These are phyloP conservation scores for Apamea epomidion DNA, from an alignment of 2,888 invertebrate species.

Conservation along the genomic window DNA sequence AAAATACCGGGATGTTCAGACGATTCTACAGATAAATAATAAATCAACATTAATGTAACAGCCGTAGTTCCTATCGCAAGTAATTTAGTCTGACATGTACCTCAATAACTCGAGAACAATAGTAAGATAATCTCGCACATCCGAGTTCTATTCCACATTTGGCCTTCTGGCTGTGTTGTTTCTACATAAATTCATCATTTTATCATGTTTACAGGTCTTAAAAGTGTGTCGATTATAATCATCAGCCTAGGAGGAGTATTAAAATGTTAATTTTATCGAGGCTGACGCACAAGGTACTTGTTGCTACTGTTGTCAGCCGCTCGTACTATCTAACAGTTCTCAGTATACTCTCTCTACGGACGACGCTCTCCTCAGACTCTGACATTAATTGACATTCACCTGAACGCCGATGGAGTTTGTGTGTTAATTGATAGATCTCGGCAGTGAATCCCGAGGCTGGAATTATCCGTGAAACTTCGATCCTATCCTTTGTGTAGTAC, in stretches of 20 bases:
- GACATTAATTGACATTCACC: slow-evolving; percentile 86
- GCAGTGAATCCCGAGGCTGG: slow-evolving; percentile 71
- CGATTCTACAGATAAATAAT: slow-evolving; percentile 18
- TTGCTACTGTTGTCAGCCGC: slow-evolving; percentile 63
- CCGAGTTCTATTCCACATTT: slow-evolving; percentile 56
- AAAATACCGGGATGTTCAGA: slow-evolving; percentile 1
- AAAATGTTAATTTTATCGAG: slow-evolving; percentile 55
- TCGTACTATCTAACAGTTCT: slow-evolving; percentile 66
- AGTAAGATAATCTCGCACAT: slow-evolving; percentile 61
- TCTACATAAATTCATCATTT: slow-evolving; percentile 55
- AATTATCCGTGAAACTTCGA: slow-evolving; percentile 67
- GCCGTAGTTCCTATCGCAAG: slow-evolving; percentile 43
- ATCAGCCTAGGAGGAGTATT: slow-evolving; percentile 42
- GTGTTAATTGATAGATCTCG: slow-evolving; percentile 86
- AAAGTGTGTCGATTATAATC: slow-evolving; percentile 52
- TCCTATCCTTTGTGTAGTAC: slow-evolving; percentile 34
- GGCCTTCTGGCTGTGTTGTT: slow-evolving; percentile 52
- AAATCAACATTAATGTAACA: slow-evolving; percentile 35
- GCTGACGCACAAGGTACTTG: slow-evolving; percentile 58
- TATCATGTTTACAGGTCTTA: slow-evolving; percentile 55
- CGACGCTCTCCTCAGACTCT: slow-evolving; percentile 73
- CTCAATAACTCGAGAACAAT: slow-evolving; percentile 58
- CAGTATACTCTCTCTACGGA: slow-evolving; percentile 67
- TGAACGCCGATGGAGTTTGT: slow-evolving; percentile 83
- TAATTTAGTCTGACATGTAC: slow-evolving; percentile 45